These are phyloP conservation scores for Scaptodrosophila latifasciaeformis DNA, from an alignment of 2,888 invertebrate genomes.

Conservation along the genomic window DNA sequence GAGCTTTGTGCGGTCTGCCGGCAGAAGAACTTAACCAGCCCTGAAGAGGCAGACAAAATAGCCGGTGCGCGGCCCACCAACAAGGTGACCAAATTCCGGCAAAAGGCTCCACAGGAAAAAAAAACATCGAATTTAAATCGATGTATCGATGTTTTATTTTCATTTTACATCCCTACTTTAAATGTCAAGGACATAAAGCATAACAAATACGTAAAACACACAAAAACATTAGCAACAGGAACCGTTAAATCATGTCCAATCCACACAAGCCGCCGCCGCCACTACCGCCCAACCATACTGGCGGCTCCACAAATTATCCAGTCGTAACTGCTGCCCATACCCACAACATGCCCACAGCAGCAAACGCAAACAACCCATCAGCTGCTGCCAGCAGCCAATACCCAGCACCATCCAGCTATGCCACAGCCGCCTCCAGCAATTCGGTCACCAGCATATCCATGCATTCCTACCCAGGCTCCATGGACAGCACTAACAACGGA, in stretches of 20 bases:
- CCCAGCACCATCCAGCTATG: background rate
- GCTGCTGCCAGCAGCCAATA: background rate
- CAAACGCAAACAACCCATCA: background rate
- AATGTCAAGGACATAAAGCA: conserved; percentile 54
- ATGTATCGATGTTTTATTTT: no score
- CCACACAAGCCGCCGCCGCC: conserved; percentile 31
- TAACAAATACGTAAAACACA: background rate
- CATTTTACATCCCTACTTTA: no score
- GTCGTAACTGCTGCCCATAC: conserved; percentile 13
- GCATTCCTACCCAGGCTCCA: no score
- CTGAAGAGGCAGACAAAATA: no score
- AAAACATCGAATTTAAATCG: conserved; percentile 58
- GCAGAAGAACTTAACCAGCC: no score
- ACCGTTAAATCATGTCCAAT: conserved; percentile 32
- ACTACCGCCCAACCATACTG: conserved; percentile 24
- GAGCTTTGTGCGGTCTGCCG: no score
- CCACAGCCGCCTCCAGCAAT: background rate
- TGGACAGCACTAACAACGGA: background rate
- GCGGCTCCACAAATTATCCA: conserved; percentile 2
- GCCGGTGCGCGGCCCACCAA: no score
- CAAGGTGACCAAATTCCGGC: no score
- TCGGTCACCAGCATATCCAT: background rate
- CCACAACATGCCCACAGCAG: conserved; percentile 5
- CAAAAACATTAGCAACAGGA: background rate
- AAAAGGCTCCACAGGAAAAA: no score